Base-by-base conservation (phyloP, 2,888 invertebrate genomes). In the Plemyria rubiginata region DNA sequence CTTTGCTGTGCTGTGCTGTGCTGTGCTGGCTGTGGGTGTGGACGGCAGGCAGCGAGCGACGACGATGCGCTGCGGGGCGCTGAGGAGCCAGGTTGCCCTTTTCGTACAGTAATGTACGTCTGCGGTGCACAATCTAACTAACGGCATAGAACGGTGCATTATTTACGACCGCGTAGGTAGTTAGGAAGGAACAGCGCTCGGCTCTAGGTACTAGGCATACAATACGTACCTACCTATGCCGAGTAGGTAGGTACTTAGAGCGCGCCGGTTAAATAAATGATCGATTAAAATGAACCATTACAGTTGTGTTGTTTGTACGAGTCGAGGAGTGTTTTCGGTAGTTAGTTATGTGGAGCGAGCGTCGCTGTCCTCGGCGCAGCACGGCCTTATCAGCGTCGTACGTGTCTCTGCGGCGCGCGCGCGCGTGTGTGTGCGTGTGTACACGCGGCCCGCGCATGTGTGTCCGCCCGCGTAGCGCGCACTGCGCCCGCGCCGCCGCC, bases 71-170 rank as follows among this genome's bases (percentile, higher is more conserved):
- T 58, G 59, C 54, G 54, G 54, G 54, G 58, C n/a, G 40, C 59
- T 65, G 65, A 54, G 63, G 68, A 38, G 64, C 69, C 56, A 62
- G 68, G 64, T 67, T 54, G 60, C 41, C 36, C 50, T 69, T 61
- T 70, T 59, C 38, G 57, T 62, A 54, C 60, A 52, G 51, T 59
- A 68, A 68, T 65, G 22, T 38, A 40, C 16, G 52, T 54, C 40
- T 61, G 65, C 58, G 61, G 65, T 54, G 29, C 49, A 41, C 16
- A 40, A 48, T 50, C 28, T 7, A 51, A 36, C 58, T 68, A 68
- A 68, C 67, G 64, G 67, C 51, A 58, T 52, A 46, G 46, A 68
- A 62, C 67, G 63, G 66, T 55, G 60, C 54, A 49, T 52, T 53
- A 41, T 36, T 60, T 36, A 56, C 29, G 29, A 36, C 22, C 16